Percentiles rank a stretch among this genome's conserved stretches.
These are phyloP conservation scores for Oxyteleia sp. DNA, from an alignment of 2,888 invertebrate species.

Conservation along the genomic window DNA sequence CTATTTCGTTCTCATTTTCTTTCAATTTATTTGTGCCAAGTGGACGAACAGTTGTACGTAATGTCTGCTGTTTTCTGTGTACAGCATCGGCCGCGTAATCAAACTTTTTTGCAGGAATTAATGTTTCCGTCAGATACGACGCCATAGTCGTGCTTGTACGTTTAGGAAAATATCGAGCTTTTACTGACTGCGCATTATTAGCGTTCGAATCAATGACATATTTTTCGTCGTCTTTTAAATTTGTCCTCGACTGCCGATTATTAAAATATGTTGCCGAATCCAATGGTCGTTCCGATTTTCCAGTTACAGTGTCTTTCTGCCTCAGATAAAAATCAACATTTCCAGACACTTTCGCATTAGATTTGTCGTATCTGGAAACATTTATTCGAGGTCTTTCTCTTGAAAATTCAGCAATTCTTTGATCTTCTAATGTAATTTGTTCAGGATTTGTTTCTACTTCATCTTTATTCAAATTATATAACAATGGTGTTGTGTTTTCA, in stretches of 20 bases:
- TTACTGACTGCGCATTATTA: constrained; percentile 59
- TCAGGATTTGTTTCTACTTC: too few relatives aligned
- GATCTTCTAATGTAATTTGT: too few relatives aligned
- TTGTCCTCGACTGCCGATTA: not conserved
- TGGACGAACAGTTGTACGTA: constrained; percentile 77
- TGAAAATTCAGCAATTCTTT: too few relatives aligned
- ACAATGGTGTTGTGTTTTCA: too few relatives aligned
- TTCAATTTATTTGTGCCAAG: constrained; percentile 10
- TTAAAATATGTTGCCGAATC: not conserved
- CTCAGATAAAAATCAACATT: not conserved
- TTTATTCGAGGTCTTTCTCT: too few relatives aligned
- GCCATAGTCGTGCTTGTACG: constrained; percentile 80
- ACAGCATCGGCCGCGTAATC: constrained; percentile 84
- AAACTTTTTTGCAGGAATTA: constrained; percentile 85
- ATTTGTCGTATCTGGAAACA: too few relatives aligned
- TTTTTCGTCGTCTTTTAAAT: constrained; percentile 14
- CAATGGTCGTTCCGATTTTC: not conserved
- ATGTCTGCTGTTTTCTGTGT: constrained; percentile 82
- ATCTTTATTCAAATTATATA: too few relatives aligned
- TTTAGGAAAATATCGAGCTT: constrained; percentile 80
- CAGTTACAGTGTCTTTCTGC: not conserved
- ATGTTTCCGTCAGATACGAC: constrained; percentile 82
- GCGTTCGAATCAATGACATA: constrained; percentile 1
- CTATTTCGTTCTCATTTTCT: constrained; percentile 75
- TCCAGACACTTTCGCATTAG: too few relatives aligned